Percentiles rank a stretch among this genome's conserved stretches.
phyloP scores from a whole-genome alignment of 2,888 invertebrate genomes.

The Julus scandinavius region DNA sequence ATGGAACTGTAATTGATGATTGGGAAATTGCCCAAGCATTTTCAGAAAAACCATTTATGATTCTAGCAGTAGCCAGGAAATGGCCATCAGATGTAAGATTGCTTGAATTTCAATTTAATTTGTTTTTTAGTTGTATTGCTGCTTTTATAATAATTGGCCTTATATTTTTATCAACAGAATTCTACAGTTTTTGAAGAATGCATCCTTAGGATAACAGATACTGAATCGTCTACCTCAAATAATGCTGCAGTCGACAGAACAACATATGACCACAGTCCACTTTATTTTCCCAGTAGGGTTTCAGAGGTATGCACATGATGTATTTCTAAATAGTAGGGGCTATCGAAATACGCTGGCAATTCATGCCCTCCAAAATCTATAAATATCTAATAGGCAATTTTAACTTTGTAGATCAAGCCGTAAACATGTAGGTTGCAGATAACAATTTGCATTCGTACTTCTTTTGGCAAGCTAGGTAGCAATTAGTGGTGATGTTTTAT shows the following conservation, averaged over 20 bases:
- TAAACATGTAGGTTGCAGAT: too few relatives aligned
- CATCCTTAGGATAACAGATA: constrained; percentile 12
- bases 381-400: too few relatives aligned
- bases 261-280: constrained; percentile 31
- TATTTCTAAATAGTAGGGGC: too few relatives aligned
- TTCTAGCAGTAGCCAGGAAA: constrained; percentile 5
- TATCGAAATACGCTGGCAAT: too few relatives aligned
- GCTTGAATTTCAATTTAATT: not conserved
- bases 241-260: not conserved
- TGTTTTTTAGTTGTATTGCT: not conserved
- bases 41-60: constrained; percentile 36
- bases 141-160: not conserved
- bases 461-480: too few relatives aligned
- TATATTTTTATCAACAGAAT: not conserved
- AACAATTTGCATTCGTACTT: too few relatives aligned
- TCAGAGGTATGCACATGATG: not conserved
- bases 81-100: constrained; percentile 18
- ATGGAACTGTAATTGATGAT: constrained; percentile 21
- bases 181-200: constrained; percentile 36
- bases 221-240: not conserved
- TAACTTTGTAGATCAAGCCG: too few relatives aligned
- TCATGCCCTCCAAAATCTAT: too few relatives aligned
- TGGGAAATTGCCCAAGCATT: constrained; percentile 34
- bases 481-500: too few relatives aligned
- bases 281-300: not conserved